Evolutionary conservation across 2,113 vertebrate species (phyloP), one percentile per base, ranked within the genome.

Genomic region (Amia ocellicauda): DNA sequence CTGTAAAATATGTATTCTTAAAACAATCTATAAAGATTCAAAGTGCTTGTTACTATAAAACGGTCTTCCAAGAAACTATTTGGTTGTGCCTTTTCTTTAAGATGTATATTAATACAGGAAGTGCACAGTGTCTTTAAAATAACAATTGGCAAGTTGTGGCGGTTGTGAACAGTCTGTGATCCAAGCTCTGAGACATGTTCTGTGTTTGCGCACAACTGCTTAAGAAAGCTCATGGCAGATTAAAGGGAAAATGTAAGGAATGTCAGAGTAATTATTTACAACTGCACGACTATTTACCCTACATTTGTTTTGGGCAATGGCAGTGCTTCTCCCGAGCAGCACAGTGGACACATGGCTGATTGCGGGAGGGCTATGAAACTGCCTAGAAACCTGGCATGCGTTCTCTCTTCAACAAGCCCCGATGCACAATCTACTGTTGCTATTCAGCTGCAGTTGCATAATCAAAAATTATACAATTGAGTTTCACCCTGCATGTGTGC

Each of bases 381-480:
- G 22, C 28, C 8, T 29, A 4, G 3, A 13, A 41, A 13, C 9
- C 17, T 58, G 56, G 56, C 31, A 58, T 41, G 31, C 53, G 1
- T 14, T 29, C 26, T 2, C 16, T 23, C 53, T 28, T 26, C n/a
- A n/a, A 17, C 58, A 59, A 23, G 66, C 75, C 64, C 78, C 75
- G 72, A 63, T 14, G 65, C 67, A 82, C 77, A 78, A 72, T 74
- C 66, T 42, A 26, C 71, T 73, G 77, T 68, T 64, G 65, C 75
- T 68, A 73, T 79, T 83, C 79, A 74, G 66, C 62, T 63, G 56
- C 51, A 61, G 75, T 84, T 84, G 78, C 82, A 74, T 82, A 84
- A 86, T 76, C 65, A 64, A 64, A 77, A 58, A 76, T 80, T 78
- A 83, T 77, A 81, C 78, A 82, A 80, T 78, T 71, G 74, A 75